phyloP scores from a whole-genome alignment of 2,113 vertebrate species.

The Malurus alboscapulatus region DNA sequence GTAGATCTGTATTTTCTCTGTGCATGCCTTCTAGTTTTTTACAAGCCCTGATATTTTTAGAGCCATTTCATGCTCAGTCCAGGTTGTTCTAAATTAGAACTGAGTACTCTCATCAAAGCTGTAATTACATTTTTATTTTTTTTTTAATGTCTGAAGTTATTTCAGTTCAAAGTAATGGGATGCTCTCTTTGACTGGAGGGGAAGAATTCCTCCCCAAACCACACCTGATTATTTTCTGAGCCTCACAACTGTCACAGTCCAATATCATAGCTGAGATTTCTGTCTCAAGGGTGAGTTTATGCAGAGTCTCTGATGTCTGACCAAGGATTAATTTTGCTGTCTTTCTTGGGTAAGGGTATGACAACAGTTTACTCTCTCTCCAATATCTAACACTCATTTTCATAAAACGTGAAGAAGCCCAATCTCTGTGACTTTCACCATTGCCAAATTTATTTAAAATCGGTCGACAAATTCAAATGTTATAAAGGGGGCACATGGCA shows the following conservation, averaged over 20 bases:
- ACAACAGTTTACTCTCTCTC: background rate
- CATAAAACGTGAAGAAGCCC: background rate
- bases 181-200: background rate
- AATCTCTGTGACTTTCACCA: background rate
- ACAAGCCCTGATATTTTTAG: background rate
- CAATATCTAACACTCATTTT: background rate
- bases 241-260: background rate
- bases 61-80: background rate
- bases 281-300: background rate
- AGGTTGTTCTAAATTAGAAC: background rate
- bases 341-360: background rate
- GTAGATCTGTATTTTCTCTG: background rate
- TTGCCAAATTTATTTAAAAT: background rate
- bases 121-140: background rate
- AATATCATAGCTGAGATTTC: background rate
- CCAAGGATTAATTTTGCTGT: background rate
- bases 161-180: background rate
- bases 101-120: background rate
- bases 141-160: background rate
- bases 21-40: background rate
- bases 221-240: background rate
- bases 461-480: background rate
- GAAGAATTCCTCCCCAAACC: background rate
- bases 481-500: background rate
- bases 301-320: background rate